Percentiles rank a stretch among this genome's conserved stretches.
These are phyloP conservation scores for Strigamia crassipes DNA, from an alignment of 2,888 invertebrate genomes.

Conservation along the genomic window DNA sequence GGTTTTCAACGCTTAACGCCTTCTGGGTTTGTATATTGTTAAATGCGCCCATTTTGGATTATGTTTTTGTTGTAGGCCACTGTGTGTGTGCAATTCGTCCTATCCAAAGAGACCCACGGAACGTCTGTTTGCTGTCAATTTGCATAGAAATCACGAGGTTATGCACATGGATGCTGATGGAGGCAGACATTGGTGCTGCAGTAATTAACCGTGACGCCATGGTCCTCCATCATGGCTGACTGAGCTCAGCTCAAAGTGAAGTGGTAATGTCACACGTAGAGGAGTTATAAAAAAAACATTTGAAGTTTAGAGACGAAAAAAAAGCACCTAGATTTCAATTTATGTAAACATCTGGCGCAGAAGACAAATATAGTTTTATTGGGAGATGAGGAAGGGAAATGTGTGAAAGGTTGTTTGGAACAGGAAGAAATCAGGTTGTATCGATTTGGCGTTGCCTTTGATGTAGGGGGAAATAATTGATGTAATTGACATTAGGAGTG, in stretches of 20 bases:
- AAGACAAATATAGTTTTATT: not conserved
- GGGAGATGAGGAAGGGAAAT: slow-evolving; percentile 25
- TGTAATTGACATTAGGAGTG: slow-evolving; percentile 20
- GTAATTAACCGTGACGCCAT: slow-evolving; percentile 37
- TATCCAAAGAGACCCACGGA: not conserved
- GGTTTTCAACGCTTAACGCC: not conserved
- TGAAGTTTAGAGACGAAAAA: not conserved
- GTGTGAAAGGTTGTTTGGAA: slow-evolving; percentile 18
- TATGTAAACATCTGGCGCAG: not conserved
- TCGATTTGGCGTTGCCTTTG: slow-evolving; percentile 38
- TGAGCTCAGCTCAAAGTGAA: not conserved
- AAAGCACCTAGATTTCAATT: not conserved
- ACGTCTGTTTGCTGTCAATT: slow-evolving; percentile 38
- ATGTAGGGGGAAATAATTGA: slow-evolving; percentile 35
- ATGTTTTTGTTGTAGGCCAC: slow-evolving; percentile 22
- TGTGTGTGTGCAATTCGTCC: slow-evolving; percentile 17
- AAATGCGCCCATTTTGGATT: slow-evolving; percentile 29
- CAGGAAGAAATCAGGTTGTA: slow-evolving; percentile 19
- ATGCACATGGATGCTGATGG: slow-evolving; percentile 32
- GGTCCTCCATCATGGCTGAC: slow-evolving; percentile 28
- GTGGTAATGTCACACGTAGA: not conserved
- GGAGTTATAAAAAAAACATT: not conserved
- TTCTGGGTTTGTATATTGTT: not conserved
- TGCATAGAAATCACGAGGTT: slow-evolving; percentile 27
- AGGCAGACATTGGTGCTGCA: slow-evolving; percentile 36